phyloP scores from a whole-genome alignment of 1,140 invertebrate genomes.

The Bradynema listronoti region DNA sequence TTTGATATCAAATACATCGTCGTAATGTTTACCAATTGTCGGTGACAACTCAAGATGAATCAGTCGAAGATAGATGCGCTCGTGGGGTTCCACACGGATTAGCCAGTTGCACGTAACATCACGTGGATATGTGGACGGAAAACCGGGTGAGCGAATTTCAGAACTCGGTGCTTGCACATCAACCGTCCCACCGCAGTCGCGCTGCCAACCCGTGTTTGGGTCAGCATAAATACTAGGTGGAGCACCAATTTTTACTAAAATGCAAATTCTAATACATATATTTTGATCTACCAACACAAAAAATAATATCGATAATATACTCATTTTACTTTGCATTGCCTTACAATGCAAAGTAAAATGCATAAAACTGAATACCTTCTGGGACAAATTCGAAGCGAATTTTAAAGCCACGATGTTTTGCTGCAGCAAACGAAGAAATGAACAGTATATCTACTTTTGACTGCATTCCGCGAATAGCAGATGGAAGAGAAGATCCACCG shows the following conservation, averaged over 20 bases:
- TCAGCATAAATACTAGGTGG: constrained; percentile 17
- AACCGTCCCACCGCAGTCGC: constrained; percentile 26
- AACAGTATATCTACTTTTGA: constrained; percentile 7
- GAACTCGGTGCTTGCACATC: constrained; percentile 12
- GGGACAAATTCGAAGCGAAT: constrained; percentile 30
- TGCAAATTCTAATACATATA: too few relatives aligned
- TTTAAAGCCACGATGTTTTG: constrained; percentile 24
- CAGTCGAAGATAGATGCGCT: constrained; percentile 37
- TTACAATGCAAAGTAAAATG: too few relatives aligned
- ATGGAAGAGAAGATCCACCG: constrained; percentile 16
- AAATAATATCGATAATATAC: constrained; percentile 8
- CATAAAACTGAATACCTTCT: too few relatives aligned
- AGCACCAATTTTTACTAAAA: constrained; percentile 23
- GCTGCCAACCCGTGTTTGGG: constrained; percentile 14
- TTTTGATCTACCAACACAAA: too few relatives aligned
- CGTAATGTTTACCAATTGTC: constrained; percentile 37
- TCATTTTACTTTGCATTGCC: neutral
- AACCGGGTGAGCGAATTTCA: constrained; percentile 18
- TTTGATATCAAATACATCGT: too few relatives aligned
- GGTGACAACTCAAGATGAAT: constrained; percentile 33
- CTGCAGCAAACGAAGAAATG: neutral
- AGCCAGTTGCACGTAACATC: constrained; percentile 42
- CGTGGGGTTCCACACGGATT: constrained; percentile 25
- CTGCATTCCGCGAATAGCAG: constrained; percentile 21
- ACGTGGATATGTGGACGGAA: constrained; percentile 35